Base-by-base conservation (phyloP, 2,113 vertebrate genomes). In the Tetraodon nigroviridis region DNA sequence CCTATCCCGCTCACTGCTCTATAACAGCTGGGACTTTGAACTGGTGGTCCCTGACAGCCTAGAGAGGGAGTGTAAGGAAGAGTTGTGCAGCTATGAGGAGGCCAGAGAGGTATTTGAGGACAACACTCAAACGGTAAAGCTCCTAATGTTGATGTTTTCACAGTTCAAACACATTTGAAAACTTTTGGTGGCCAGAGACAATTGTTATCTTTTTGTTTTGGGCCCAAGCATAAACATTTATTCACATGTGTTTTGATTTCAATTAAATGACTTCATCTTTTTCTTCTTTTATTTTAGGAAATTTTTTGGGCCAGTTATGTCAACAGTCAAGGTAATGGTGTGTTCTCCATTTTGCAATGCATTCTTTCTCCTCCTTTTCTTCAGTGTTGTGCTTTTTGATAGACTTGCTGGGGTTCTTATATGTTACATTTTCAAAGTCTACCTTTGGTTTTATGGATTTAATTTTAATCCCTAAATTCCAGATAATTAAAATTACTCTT, bases 1-100 rank as follows among this genome's bases (percentile, higher is more conserved):
- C 81, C 77, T 96, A 72, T 85, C 86, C 0, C 90, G 92, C 63
- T 79, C 83, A 0, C 85, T 92, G 54, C 92, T 71, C 15, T 90
- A 84, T 55, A 96, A 96, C 79, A 90, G 78, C 75, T 96, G 94
- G 91, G 97, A 99, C 83, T 90, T 98, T 78, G 97, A 99, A 87
- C 51, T 94, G 63, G 85, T 98, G 67, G 86, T 89, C 5, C 19
- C 69, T 0, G 94, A 79, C 16, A 71, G 89, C 70, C 24, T 98
- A 58, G 90, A 99, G 83, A 91, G 97, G 61, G 96, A 99, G 67
- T 99, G 97, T 67, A 0, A 0, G 0, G 96, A 99, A 67, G 97
- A 99, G 59, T 7, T 87, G 0, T 99, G 97, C 79, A 93, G 60
- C 69, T 94, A 92, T 12, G 97, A 99, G 78, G 97, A 99, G 87